These are phyloP conservation scores for Connochaetes taurinus DNA, from an alignment of 2,113 vertebrate genomes.

Conservation along the genomic window DNA sequence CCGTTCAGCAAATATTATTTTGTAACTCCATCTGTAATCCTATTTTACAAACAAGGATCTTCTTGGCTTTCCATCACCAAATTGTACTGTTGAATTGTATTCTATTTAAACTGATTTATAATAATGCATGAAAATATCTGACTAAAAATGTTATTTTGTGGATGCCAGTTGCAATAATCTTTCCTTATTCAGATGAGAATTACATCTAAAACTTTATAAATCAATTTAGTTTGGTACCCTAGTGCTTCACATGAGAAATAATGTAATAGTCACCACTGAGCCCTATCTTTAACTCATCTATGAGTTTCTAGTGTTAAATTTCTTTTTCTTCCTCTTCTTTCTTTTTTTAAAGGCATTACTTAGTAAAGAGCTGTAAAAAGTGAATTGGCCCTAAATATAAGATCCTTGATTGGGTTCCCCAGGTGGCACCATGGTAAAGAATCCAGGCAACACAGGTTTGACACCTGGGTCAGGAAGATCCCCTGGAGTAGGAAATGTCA, in stretches of 20 bases:
- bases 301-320: conserved; percentile 6
- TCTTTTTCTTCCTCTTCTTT: neutral
- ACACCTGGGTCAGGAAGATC: neutral
- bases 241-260: neutral
- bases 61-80: neutral
- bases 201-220: neutral
- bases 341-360: neutral
- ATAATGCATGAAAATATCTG: conserved; percentile 4
- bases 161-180: conserved; percentile 1
- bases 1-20: neutral
- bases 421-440: neutral
- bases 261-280: neutral
- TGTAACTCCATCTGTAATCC: neutral
- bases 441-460: neutral
- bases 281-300: neutral
- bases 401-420: neutral
- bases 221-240: neutral
- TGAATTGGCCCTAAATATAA: neutral
- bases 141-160: conserved; percentile 1
- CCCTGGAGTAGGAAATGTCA: neutral
- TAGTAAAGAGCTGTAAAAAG: neutral
- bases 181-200: conserved; percentile 14
- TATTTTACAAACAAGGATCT: neutral
- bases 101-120: neutral
- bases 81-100: neutral